Percentiles rank a stretch among this genome's conserved stretches.
phyloP scores from a whole-genome alignment of 2,113 vertebrate genomes.

The Microcebus lehilahytsara region DNA sequence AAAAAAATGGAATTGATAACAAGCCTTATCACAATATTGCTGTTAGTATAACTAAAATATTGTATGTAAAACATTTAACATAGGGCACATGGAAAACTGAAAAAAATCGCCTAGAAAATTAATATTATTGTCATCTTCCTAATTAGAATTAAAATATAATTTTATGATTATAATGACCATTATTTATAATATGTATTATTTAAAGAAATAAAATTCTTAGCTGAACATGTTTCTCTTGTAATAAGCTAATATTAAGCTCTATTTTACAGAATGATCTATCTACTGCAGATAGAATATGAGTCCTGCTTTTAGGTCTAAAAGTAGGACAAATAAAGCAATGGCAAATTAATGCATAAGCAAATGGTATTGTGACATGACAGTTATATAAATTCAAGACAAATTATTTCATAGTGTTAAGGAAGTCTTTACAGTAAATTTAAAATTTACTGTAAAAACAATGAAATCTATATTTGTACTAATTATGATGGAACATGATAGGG shows the following conservation, averaged over 20 bases:
- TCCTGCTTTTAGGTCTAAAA: background rate
- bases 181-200: background rate
- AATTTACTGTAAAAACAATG: background rate
- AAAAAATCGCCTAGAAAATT: background rate
- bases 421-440: background rate
- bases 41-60: background rate
- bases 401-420: background rate
- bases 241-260: background rate
- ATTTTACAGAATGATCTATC: background rate
- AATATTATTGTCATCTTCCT: background rate
- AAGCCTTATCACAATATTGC: background rate
- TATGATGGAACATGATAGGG: background rate
- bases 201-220: background rate
- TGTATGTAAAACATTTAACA: background rate
- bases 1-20: background rate
- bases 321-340: background rate
- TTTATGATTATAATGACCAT: background rate
- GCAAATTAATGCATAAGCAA: background rate
- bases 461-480: background rate
- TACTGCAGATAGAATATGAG: background rate
- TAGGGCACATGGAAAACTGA: background rate
- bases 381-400: background rate
- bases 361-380: background rate
- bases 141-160: background rate
- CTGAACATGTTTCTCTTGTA: background rate